Percentiles rank a stretch among this genome's conserved stretches.
phyloP scores from a whole-genome alignment of 1,140 invertebrate species.

The Pogonomyrmex barbatus region DNA sequence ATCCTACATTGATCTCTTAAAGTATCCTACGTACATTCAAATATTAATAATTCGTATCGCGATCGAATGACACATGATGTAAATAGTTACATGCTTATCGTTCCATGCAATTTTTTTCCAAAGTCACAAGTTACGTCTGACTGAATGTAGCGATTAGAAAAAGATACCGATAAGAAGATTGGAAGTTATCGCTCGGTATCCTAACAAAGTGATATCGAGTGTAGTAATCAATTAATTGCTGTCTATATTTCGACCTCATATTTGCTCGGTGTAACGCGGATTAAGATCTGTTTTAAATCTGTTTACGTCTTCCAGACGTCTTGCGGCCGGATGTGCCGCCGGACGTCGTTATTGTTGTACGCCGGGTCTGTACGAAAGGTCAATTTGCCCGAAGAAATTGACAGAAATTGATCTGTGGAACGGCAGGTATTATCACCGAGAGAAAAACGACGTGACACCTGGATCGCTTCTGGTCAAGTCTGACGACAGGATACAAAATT shows the following conservation, averaged over 20 bases:
- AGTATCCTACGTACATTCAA: no score
- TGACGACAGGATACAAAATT: background rate
- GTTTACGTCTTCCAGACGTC: background rate
- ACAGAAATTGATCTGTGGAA: background rate
- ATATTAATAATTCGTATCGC: no score
- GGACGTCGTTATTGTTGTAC: background rate
- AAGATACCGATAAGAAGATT: background rate
- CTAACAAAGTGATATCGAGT: background rate
- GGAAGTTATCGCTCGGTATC: background rate
- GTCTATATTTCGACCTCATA: background rate
- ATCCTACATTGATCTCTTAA: no score
- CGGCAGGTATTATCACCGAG: background rate
- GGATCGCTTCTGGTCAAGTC: background rate
- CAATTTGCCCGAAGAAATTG: background rate
- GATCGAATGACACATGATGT: no score
- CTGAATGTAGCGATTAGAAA: background rate
- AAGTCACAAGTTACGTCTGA: background rate
- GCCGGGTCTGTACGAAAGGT: no score
- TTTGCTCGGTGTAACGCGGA: background rate
- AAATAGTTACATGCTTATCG: background rate
- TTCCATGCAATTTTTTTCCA: background rate
- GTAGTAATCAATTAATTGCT: background rate
- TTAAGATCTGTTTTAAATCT: background rate
- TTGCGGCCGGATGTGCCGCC: background rate
- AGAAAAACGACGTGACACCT: background rate